phyloP scores from a whole-genome alignment of 2,113 vertebrate genomes.

The Melanerpes aurifrons region DNA sequence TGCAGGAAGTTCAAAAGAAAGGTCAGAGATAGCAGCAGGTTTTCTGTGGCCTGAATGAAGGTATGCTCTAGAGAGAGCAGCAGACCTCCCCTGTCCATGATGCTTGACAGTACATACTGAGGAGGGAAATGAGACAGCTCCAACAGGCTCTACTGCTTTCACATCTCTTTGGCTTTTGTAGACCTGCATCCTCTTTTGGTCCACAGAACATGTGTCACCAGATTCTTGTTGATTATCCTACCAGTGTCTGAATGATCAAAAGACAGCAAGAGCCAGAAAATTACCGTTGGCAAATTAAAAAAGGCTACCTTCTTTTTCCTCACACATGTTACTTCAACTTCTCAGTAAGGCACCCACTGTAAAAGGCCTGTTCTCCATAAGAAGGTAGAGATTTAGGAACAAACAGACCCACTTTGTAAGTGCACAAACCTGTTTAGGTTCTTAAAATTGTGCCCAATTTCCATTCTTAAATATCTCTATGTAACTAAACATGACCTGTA shows the following conservation, averaged over 20 bases:
- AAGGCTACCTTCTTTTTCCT: not conserved
- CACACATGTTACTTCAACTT: not conserved
- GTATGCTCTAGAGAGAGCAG: slow-evolving; percentile 42
- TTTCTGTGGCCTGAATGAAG: slow-evolving; percentile 25
- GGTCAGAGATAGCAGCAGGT: not conserved
- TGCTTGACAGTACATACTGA: slow-evolving; percentile 56
- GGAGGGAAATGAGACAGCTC: slow-evolving; percentile 56
- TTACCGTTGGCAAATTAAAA: slow-evolving; percentile 8
- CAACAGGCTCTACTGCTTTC: slow-evolving; percentile 12
- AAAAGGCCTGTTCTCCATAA: not conserved
- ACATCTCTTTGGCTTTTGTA: slow-evolving; percentile 43
- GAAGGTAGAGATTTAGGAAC: not conserved
- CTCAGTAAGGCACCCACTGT: not conserved
- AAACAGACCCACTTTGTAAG: not conserved
- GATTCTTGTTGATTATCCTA: not conserved
- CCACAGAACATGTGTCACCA: not conserved
- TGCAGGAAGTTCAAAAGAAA: slow-evolving; percentile 41
- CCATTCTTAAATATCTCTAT: not conserved
- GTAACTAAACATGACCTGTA: not conserved
- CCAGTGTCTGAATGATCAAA: not conserved
- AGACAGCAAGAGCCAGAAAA: slow-evolving; percentile 1
- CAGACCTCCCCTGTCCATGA: slow-evolving; percentile 11
- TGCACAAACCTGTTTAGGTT: not conserved
- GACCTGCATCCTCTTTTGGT: slow-evolving; percentile 46
- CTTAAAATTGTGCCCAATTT: slow-evolving; percentile 2